Conservation (phyloP, 2,888 invertebrate species). For the Acanthoscelides obtectus region DNA sequence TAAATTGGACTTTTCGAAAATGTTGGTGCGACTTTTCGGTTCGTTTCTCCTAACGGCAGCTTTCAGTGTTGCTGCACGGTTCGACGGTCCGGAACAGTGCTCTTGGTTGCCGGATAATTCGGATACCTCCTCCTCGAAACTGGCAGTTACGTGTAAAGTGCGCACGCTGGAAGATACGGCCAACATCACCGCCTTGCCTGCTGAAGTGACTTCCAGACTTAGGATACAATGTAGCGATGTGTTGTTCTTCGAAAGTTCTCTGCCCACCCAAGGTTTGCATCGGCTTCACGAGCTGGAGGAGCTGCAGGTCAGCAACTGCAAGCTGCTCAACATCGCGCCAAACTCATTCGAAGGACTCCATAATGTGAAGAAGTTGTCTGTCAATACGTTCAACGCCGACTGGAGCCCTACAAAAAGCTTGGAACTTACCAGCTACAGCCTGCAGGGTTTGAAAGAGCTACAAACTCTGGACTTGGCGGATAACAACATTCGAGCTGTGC, state of each 20-base stretch:
- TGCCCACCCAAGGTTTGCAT: conserved; percentile 61
- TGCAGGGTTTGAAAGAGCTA: conserved; percentile 74
- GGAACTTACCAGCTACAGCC: conserved; percentile 66
- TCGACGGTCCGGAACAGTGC: conserved; percentile 48
- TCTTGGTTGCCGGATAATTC: conserved; percentile 49
- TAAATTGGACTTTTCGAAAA: conserved; percentile 40
- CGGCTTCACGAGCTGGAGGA: conserved; percentile 70
- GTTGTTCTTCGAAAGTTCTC: conserved; percentile 72
- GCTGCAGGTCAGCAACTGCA: conserved; percentile 72
- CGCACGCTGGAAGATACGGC: conserved; percentile 66
- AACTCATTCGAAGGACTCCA: conserved; percentile 76
- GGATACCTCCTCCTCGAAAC: conserved; percentile 50
- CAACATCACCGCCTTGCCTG: conserved; percentile 60
- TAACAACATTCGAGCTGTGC: conserved; percentile 78
- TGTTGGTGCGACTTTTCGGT: conserved; percentile 50
- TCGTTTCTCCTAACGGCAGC: conserved; percentile 35
- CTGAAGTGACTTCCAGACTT: conserved; percentile 69
- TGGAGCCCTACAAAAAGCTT: conserved; percentile 73
- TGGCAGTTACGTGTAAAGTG: conserved; percentile 61
- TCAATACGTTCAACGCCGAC: conserved; percentile 75
- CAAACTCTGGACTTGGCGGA: conserved; percentile 75
- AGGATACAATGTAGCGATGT: conserved; percentile 74
- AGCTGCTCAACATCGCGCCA: conserved; percentile 69
- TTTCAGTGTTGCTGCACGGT: conserved; percentile 38
- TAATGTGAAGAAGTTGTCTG: conserved; percentile 70